phyloP scores from a whole-genome alignment of 2,113 vertebrate genomes.

The Poeciliopsis retropinna region DNA sequence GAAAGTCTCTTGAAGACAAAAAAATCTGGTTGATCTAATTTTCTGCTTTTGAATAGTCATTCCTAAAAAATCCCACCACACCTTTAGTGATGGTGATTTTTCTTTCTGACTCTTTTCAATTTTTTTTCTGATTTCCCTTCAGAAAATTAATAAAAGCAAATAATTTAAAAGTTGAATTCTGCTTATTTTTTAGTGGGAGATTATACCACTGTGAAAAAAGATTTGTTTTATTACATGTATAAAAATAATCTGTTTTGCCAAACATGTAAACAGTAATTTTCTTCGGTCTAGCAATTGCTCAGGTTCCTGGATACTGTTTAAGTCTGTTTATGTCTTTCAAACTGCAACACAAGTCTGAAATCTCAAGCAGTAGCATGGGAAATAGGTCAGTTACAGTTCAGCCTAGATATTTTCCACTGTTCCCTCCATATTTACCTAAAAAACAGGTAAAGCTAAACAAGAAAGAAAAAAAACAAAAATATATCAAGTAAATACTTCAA shows the following conservation, averaged over 20 bases:
- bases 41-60: not conserved
- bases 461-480: not conserved
- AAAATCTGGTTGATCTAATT: not conserved
- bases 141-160: no score
- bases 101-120: no score
- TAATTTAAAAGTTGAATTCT: not conserved
- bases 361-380: not conserved
- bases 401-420: constrained; percentile 7
- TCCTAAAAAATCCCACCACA: no score
- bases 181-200: not conserved
- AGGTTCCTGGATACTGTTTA: not conserved
- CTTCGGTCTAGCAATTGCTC: not conserved
- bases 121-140: not conserved
- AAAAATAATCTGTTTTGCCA: not conserved
- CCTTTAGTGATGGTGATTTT: no score
- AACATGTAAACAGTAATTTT: not conserved
- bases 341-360: constrained; percentile 20
- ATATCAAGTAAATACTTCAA: constrained; percentile 7
- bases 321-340: constrained; percentile 6
- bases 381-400: constrained; percentile 32
- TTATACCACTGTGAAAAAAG: not conserved
- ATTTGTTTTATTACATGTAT: not conserved
- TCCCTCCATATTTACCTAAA: constrained; percentile 29
- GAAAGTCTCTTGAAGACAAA: not conserved
- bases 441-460: not conserved